Conservation (phyloP, 2,888 invertebrate species). For the Diaprepes abbreviatus region DNA sequence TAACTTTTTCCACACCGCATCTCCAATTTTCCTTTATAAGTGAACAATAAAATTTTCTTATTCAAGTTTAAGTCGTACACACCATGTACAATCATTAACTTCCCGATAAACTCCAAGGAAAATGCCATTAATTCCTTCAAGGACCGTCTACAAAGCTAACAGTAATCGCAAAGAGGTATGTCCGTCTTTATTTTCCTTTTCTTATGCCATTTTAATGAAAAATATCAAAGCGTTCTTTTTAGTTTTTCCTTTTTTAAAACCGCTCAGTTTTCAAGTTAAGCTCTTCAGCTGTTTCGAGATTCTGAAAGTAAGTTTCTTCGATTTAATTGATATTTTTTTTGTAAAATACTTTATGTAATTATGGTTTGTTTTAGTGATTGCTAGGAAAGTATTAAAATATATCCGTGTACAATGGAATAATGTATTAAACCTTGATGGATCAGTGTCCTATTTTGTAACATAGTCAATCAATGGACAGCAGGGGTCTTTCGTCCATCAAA, state of each 20-base stretch:
- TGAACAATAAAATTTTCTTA: too few species aligned
- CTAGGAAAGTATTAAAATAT: too few species aligned
- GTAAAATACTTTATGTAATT: too few species aligned
- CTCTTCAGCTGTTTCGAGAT: conserved; percentile 2
- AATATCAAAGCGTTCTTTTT: conserved; percentile 22
- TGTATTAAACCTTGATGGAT: too few species aligned
- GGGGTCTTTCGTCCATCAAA: too few species aligned
- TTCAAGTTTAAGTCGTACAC: too few species aligned
- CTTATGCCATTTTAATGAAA: conserved; percentile 25
- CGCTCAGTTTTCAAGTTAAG: conserved; percentile 1
- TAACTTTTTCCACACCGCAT: too few species aligned
- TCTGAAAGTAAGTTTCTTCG: not conserved
- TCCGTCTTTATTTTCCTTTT: conserved; percentile 19
- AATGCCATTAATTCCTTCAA: conserved; percentile 28
- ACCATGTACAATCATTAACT: conserved; percentile 13
- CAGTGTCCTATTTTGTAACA: too few species aligned
- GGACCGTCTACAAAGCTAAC: conserved; percentile 29
- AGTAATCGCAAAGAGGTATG: conserved; percentile 19
- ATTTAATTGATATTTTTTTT: conserved; percentile 5
- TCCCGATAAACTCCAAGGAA: conserved; percentile 10
- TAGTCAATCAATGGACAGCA: too few species aligned
- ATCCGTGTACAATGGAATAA: too few species aligned
- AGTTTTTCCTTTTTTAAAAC: conserved; percentile 4
- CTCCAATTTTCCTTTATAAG: too few species aligned
- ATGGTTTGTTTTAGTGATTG: too few species aligned